Evolutionary conservation across 2,113 vertebrate species (phyloP).

Genomic region (Alethe castanea): DNA sequence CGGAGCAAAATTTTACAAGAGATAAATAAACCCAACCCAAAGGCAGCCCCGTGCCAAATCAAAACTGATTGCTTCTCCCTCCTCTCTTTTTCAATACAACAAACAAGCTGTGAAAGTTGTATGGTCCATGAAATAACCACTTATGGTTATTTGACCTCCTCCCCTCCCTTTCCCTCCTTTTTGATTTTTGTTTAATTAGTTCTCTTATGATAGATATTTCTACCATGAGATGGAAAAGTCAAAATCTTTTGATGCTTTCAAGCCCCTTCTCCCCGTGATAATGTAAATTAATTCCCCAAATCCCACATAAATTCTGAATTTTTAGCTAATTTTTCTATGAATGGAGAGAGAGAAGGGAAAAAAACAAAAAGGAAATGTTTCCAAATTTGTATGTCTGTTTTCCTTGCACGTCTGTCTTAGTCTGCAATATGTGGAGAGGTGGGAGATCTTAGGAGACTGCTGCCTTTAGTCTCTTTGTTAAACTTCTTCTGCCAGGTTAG

Average conservation of each 20-base stretch:
- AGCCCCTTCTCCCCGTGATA: not conserved
- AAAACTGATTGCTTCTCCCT: not conserved
- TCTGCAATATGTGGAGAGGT: not conserved
- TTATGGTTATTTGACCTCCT: not conserved
- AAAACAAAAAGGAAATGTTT: not conserved
- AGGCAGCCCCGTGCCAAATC: not conserved
- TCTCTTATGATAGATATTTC: not conserved
- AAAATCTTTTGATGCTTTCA: slow-evolving; percentile 39
- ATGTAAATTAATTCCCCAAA: slow-evolving; percentile 35
- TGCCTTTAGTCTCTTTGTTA: slow-evolving; percentile 25
- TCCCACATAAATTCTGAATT: slow-evolving; percentile 20
- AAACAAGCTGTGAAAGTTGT: not conserved
- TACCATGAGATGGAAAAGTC: not conserved
- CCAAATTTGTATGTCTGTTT: not conserved
- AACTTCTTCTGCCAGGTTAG: slow-evolving; percentile 16
- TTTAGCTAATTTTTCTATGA: not conserved
- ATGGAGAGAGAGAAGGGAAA: not conserved
- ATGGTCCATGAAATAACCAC: not conserved
- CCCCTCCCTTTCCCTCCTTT: not conserved
- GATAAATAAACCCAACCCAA: not conserved
- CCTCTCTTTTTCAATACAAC: not conserved
- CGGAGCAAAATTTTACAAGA: not conserved
- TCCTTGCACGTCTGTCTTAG: not conserved
- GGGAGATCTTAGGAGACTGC: not conserved
- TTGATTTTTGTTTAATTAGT: not conserved